phyloP scores from a whole-genome alignment of 2,888 invertebrate species.

The Melanchra persicariae region DNA sequence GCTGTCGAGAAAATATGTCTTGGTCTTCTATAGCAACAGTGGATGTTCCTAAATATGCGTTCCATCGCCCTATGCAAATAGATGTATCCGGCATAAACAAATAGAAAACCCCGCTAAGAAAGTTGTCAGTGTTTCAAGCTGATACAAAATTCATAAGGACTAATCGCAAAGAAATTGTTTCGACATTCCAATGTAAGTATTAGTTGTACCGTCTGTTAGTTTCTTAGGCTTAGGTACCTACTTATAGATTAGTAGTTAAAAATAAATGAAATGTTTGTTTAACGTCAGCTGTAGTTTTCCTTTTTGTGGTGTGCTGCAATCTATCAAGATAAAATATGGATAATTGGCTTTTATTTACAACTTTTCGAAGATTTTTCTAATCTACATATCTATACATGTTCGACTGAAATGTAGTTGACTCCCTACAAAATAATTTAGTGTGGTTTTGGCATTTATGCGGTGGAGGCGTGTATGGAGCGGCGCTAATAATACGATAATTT shows the following conservation, averaged over 20 bases:
- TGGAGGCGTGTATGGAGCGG: no score
- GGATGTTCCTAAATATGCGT: neutral
- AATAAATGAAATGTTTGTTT: conserved; percentile 29
- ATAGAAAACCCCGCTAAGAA: neutral
- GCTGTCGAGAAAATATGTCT: no score
- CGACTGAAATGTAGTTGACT: no score
- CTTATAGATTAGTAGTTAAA: conserved; percentile 18
- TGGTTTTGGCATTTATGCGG: no score
- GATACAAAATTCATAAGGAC: conserved; percentile 12
- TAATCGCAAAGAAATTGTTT: neutral
- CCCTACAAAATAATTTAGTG: no score
- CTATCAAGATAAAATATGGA: conserved; percentile 18
- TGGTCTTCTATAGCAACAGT: neutral
- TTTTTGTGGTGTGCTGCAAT: conserved; percentile 1
- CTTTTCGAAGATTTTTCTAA: no score
- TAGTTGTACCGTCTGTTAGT: neutral
- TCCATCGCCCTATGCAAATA: neutral
- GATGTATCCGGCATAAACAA: neutral
- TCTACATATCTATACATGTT: no score
- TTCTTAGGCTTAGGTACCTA: neutral
- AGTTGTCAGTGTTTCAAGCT: neutral
- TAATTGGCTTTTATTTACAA: neutral
- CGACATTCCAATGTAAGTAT: neutral
- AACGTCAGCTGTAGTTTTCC: neutral
- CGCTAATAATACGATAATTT: no score